Evolutionary conservation across 2,113 vertebrate species (phyloP), one percentile per base, ranked within the genome.

Genomic region (Nettapus auritus): DNA sequence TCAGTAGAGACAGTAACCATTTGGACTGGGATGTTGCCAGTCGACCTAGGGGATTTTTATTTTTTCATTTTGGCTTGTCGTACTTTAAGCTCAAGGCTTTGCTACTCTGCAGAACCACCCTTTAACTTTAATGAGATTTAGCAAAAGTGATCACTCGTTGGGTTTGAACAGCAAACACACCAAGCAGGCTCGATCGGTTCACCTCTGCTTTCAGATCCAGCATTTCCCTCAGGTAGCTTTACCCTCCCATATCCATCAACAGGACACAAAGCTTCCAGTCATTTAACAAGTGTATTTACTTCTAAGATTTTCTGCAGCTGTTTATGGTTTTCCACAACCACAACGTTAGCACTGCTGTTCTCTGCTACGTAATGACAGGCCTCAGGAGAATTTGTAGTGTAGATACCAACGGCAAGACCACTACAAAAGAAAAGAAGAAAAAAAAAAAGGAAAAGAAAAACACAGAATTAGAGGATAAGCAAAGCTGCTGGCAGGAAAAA

Each of bases 291-390:
- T 5, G 2, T 8, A 31, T 66, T 98, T 97, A 99, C 99, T 97
- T 99, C 98, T 38, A 99, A 97, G 93, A 99, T 98, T 91, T 99
- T 99, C 97, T 98, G 98, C 67, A 99, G 96, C 97, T 99, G 99
- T 56, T 98, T 98, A 29, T 99, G 96, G 74, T 99, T 99, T 91
- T 99, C 99, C 97, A 99, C 98, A 88, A 99, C 97, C 5, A 99
- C 77, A 60, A 99, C 2, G 4, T 99, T 98, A 48, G 99, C 98
- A 64, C 96, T 97, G 86, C 98, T 98, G 85, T 99, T 98, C 16
- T 98, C 96, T 21, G 99, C 99, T 15, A 99, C 97, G 0, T 99
- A 99, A 25, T 98, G 98, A 67, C 99, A 99, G 1, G 99, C 99
- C 3, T 99, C 99, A 0, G 99, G 94, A 1, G 99, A 99, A 97